These are phyloP conservation scores for Gastracanthus pulcherrimus DNA, from an alignment of 2,888 invertebrate genomes.

Conservation along the genomic window DNA sequence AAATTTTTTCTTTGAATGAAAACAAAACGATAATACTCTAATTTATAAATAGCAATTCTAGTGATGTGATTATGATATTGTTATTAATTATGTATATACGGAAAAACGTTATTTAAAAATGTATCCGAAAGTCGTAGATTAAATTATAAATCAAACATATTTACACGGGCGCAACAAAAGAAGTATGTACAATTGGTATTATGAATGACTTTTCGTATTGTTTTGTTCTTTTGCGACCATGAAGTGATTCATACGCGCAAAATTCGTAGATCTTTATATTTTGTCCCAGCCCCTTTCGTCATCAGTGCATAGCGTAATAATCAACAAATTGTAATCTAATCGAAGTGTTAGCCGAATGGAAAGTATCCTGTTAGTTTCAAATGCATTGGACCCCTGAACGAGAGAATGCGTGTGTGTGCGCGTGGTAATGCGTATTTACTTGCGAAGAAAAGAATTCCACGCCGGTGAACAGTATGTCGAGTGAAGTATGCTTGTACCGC, in stretches of 20 bases:
- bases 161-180: background rate
- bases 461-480: background rate
- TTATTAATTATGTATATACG: conserved; percentile 3
- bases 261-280: background rate
- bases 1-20: background rate
- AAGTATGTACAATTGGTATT: background rate
- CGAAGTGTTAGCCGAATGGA: background rate
- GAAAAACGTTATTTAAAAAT: background rate
- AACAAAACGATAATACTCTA: conserved; percentile 27
- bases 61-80: background rate
- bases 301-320: background rate
- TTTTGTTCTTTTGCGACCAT: background rate
- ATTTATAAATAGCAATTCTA: background rate
- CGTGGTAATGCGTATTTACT: background rate
- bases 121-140: background rate
- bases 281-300: background rate
- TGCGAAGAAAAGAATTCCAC: background rate
- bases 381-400: background rate
- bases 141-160: background rate
- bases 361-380: background rate
- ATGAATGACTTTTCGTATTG: background rate
- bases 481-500: background rate
- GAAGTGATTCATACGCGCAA: background rate
- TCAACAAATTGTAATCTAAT: background rate
- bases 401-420: background rate